Evolutionary conservation across 1,140 invertebrate genomes (phyloP), one percentile per base, ranked within the genome.

Genomic region (Choristoneura fumiferana): DNA sequence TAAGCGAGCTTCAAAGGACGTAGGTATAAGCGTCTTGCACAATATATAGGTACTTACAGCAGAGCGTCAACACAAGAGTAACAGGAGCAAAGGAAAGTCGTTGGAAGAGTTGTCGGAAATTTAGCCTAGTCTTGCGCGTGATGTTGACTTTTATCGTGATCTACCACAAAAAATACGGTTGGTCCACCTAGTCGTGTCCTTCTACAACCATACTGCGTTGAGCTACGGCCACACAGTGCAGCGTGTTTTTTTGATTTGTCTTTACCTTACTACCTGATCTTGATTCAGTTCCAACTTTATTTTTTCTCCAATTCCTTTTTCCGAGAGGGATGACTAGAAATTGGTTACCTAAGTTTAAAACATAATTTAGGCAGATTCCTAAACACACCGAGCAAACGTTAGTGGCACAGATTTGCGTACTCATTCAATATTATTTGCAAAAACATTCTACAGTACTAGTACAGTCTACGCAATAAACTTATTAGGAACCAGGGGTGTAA

Each of bases 231-330:
- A 82, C 77, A 78, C 80, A 62, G 74, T 80, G 80, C 76, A 67
- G 57, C 73, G 71, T 70, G 67, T 56, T 12, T 34, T 72, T 73
- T 74, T 54, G 67, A 62, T 59, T 63, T 65, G 61, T 52, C 67
- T 76, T 86, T 88, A 88, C 85, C 85, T 88, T 82, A 70, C 80
- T 81, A 73, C 84, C 74, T 63, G 81, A 81, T 74, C 85, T 85
- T 71, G 84, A 78, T 71, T 89, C 81, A 78, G 82, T 86, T 77
- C 84, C 85, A 69, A 89, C 75, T 73, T 82, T 89, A 86, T 87
- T 89, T 80, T 81, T 76, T 73, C 81, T 85, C 82, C 85, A 82
- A 80, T 77, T 84, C 68, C 81, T 82, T 76, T 79, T 86, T 69
- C 84, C 81, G 80, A 81, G 70, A 73, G 73, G 73, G 82, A 75